Base-by-base conservation (phyloP, 2,797 vertebrate species). In the Dromococcyx pavoninus region DNA sequence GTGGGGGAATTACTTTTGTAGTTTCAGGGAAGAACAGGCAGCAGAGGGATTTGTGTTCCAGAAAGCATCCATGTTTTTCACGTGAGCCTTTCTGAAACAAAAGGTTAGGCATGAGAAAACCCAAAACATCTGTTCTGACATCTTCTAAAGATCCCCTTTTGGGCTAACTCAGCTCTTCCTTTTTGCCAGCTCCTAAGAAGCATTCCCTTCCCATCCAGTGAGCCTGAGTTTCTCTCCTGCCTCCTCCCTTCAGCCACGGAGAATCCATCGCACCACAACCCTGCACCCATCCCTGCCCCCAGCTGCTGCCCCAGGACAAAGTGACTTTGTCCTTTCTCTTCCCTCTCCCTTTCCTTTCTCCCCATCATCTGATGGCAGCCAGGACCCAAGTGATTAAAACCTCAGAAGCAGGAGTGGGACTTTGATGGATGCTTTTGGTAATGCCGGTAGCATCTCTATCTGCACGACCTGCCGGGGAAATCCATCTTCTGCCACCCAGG, bases 361-460 rank as follows among this genome's bases (percentile, higher is more conserved):
- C 37, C 48, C 5, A 1, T 21, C 12, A 7, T 11, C 60, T 7
- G 4, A 28, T 6, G 0, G 33, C 53, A 70, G 54, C 76, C 5
- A 0, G 37, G 73, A 43, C 50, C 46, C 2, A 6, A 69, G 87
- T 84, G 82, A 93, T 94, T 70, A 95, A 95, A 93, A 64, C 62
- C 61, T 72, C 25, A 11, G 60, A 76, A 91, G 85, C 93, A 71
- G 82, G 37, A 74, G 3, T 4, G 46, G 73, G 90, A 86, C 74
- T 41, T 41, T 95, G 97, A 96, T 82, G 77, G 80, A 80, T 97
- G 79, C 58, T 81, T 72, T 91, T 27, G 32, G 82, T 77, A 85
- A 70, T 56, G 30, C 65, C 28, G 3, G 54, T 37, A 92, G 76
- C 46, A 13, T 83, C 89, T 96, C 95, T 83, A 37, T 91, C 96